These are phyloP conservation scores for Danaus chrysippus DNA, from an alignment of 2,888 invertebrate genomes.

Conservation along the genomic window DNA sequence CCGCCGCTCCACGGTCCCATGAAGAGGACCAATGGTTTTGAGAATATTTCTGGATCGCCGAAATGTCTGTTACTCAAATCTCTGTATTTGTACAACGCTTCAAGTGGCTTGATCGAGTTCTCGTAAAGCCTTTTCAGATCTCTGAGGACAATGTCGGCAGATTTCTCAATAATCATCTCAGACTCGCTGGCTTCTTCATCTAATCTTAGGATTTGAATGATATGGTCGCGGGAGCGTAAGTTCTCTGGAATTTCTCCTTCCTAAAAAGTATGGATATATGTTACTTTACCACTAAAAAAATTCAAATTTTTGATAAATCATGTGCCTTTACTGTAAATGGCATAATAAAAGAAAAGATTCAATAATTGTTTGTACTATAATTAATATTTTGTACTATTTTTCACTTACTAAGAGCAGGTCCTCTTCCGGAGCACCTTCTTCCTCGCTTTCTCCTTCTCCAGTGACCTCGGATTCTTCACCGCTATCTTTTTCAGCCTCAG, in stretches of 20 bases:
- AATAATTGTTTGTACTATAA: slow-evolving; percentile 2
- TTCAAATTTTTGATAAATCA: too few species aligned
- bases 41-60: slow-evolving; percentile 96
- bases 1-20: slow-evolving; percentile 99
- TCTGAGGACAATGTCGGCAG: slow-evolving; percentile 87
- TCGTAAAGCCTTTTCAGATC: slow-evolving; percentile 93
- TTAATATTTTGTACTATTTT: not conserved
- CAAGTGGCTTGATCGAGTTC: slow-evolving; percentile 92
- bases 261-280: slow-evolving; percentile 56
- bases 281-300: not conserved
- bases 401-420: slow-evolving; percentile 79
- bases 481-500: slow-evolving; percentile 34
- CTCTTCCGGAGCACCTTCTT: slow-evolving; percentile 80
- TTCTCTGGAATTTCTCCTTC: slow-evolving; percentile 87
- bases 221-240: slow-evolving; percentile 87
- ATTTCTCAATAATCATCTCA: slow-evolving; percentile 84
- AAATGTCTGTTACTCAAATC: slow-evolving; percentile 95
- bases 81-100: slow-evolving; percentile 93
- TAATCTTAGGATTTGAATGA: slow-evolving; percentile 87
- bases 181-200: slow-evolving; percentile 86
- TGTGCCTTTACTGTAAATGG: too few species aligned
- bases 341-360: not conserved
- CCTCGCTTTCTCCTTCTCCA: slow-evolving; percentile 47
- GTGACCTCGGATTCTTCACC: slow-evolving; percentile 39
- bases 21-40: slow-evolving; percentile 93